phyloP scores from a whole-genome alignment of 2,888 invertebrate genomes.

The Imbricaverruca yamaguchii region DNA sequence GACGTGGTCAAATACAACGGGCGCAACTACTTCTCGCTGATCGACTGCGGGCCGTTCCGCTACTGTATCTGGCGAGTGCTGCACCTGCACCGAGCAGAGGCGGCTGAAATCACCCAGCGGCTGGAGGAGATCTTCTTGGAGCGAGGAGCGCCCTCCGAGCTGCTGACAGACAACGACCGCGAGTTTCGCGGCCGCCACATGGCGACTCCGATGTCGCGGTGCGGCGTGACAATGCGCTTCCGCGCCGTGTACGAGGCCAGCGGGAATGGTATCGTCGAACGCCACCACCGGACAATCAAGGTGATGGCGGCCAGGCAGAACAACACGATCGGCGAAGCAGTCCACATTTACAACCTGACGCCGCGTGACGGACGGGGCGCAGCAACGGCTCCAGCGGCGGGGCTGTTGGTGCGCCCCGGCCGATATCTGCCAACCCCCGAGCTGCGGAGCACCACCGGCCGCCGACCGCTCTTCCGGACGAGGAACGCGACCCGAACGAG shows the following conservation, averaged over 20 bases:
- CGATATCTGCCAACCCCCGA: background rate
- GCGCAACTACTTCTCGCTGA: background rate
- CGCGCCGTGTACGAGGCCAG: constrained; percentile 22
- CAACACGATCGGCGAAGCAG: background rate
- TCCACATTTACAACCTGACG: background rate
- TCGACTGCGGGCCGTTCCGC: background rate
- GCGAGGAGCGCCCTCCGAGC: background rate
- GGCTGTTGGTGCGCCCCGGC: too few species aligned
- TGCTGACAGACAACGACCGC: background rate
- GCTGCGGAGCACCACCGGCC: background rate
- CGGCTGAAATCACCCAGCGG: background rate
- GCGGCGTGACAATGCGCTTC: constrained; percentile 17
- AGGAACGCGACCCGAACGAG: too few species aligned
- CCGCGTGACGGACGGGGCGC: background rate
- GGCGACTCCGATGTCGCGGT: background rate
- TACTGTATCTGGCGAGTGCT: background rate
- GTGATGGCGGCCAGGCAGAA: constrained; percentile 5
- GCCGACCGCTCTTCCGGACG: too few species aligned
- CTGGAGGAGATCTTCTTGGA: constrained; percentile 1
- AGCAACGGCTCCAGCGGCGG: background rate
- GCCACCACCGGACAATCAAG: constrained; percentile 23
- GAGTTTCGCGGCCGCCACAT: background rate
- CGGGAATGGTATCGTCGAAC: constrained; percentile 24
- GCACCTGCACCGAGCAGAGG: background rate
- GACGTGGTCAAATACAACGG: too few species aligned